phyloP scores from a whole-genome alignment of 2,113 vertebrate species.

The Lathamus discolor region DNA sequence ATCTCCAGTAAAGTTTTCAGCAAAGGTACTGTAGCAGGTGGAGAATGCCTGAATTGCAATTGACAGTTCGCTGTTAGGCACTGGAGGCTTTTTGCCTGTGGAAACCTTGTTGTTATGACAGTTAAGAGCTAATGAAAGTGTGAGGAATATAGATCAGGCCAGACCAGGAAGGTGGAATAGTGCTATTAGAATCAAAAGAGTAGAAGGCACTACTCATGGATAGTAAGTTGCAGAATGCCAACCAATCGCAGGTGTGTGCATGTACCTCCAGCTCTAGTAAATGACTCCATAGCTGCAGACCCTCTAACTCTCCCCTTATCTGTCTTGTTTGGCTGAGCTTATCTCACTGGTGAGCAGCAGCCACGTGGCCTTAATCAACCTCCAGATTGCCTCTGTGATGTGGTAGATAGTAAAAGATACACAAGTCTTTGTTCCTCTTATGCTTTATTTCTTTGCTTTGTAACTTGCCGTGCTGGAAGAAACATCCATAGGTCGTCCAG shows the following conservation, averaged over 20 bases:
- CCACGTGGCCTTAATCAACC: neutral
- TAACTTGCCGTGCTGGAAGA: neutral
- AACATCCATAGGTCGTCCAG: neutral
- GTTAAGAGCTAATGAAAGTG: neutral
- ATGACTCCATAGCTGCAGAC: neutral
- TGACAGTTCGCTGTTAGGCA: neutral
- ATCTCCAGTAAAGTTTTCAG: neutral
- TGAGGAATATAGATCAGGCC: neutral
- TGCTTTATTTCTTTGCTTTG: neutral
- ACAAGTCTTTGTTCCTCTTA: neutral
- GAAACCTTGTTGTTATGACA: neutral
- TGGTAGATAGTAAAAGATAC: neutral
- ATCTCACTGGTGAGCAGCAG: neutral
- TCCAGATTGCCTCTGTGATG: neutral
- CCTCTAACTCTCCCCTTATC: neutral
- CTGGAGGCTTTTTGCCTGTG: neutral
- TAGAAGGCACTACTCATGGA: neutral
- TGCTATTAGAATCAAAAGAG: neutral
- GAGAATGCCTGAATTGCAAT: neutral
- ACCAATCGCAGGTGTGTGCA: neutral
- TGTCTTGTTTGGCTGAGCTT: neutral
- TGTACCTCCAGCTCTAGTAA: neutral
- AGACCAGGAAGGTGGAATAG: neutral
- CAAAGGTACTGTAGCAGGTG: neutral
- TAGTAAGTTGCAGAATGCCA: neutral